A percentile compares a stretch with the other conserved stretches of the same genome.
phyloP scores from a whole-genome alignment of 2,113 vertebrate species.

The Caretta caretta region DNA sequence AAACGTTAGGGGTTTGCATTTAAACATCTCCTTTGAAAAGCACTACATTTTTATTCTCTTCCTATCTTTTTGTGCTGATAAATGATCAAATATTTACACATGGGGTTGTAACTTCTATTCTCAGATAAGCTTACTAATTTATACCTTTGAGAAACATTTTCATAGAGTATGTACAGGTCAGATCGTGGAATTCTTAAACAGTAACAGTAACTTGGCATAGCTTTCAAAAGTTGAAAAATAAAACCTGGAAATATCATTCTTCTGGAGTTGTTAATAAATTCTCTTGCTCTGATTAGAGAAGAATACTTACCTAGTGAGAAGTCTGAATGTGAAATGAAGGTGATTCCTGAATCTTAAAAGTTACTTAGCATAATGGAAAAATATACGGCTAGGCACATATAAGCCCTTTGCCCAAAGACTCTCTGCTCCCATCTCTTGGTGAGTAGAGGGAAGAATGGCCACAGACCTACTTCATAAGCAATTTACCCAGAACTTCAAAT shows the following conservation, averaged over 20 bases:
- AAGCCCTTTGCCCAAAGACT: slow-evolving; percentile 16
- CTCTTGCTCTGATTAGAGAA: background rate
- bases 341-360: slow-evolving; percentile 43
- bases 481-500: rapidly evolving
- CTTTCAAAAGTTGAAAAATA: slow-evolving; percentile 40
- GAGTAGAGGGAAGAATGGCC: background rate
- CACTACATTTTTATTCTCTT: background rate
- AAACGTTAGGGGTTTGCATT: background rate
- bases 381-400: background rate
- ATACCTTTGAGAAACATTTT: slow-evolving; percentile 18
- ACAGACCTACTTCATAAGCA: slow-evolving; percentile 41
- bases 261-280: slow-evolving; percentile 52
- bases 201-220: slow-evolving; percentile 1
- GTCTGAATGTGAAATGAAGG: slow-evolving; percentile 41
- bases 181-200: background rate
- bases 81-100: background rate
- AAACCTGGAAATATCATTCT: slow-evolving; percentile 35
- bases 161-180: background rate
- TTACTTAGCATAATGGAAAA: background rate
- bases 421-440: background rate
- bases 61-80: background rate
- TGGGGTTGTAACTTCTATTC: background rate
- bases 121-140: slow-evolving; percentile 31
- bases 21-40: background rate
- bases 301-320: slow-evolving; percentile 32